Evolutionary conservation across 2,888 invertebrate genomes (phyloP).

Genomic region (Synergus itoensis): DNA sequence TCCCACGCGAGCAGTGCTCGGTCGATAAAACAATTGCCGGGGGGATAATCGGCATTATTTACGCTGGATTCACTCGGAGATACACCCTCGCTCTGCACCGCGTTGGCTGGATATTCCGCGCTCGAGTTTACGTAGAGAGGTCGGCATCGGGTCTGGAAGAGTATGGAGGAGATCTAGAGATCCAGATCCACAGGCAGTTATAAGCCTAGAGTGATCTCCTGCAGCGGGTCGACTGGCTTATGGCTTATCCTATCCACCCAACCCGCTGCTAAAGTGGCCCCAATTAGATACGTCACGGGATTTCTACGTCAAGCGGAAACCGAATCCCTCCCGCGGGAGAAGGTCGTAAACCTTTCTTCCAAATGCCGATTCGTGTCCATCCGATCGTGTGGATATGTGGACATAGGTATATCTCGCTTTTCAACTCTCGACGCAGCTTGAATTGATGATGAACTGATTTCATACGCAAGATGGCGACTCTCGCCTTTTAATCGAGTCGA

Average conservation of each 20-base stretch:
- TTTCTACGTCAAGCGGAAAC: slow-evolving; percentile 71
- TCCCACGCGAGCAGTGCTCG: slow-evolving; percentile 56
- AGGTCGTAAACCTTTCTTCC: slow-evolving; percentile 52
- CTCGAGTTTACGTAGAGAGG: slow-evolving; percentile 49
- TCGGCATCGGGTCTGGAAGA: slow-evolving; percentile 53
- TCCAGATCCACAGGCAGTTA: slow-evolving; percentile 66
- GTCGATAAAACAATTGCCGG: slow-evolving; percentile 78
- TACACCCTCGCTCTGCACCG: slow-evolving; percentile 44
- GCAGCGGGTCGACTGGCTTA: slow-evolving; percentile 69
- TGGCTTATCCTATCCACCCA: slow-evolving; percentile 68
- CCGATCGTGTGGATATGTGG: slow-evolving; percentile 19
- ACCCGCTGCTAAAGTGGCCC: slow-evolving; percentile 73
- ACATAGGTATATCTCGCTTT: slow-evolving; percentile 10
- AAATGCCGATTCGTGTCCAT: slow-evolving; percentile 45
- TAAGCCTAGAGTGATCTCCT: slow-evolving; percentile 75
- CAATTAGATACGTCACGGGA: slow-evolving; percentile 77
- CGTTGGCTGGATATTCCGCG: slow-evolving; percentile 40
- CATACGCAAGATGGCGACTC: not conserved
- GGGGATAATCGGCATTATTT: slow-evolving; percentile 77
- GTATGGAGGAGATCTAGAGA: slow-evolving; percentile 53
- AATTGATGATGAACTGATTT: slow-evolving; percentile 19
- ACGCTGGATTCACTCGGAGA: slow-evolving; percentile 75
- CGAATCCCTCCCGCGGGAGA: slow-evolving; percentile 68
- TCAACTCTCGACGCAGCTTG: not conserved
- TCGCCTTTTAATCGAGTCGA: no score